Conservation (phyloP, 2,113 vertebrate genomes). For the Strigops habroptila region DNA sequence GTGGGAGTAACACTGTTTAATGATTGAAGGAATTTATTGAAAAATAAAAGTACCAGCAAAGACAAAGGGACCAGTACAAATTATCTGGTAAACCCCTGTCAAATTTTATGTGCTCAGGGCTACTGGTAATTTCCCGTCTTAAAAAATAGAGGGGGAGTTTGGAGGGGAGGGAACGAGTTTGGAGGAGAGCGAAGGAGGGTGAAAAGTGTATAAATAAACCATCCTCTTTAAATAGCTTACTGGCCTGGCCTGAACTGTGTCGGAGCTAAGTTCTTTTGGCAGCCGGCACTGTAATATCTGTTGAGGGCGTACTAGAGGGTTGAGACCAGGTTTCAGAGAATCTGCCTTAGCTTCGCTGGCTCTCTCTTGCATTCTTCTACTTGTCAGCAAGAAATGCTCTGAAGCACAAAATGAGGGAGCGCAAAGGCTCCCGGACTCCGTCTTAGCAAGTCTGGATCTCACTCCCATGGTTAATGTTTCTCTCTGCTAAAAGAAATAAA, state of each 20-base stretch:
- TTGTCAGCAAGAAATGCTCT: neutral
- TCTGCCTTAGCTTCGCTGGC: neutral
- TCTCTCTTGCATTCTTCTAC: neutral
- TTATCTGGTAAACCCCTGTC: neutral
- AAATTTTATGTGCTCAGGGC: neutral
- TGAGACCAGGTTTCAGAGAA: neutral
- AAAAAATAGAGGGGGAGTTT: neutral
- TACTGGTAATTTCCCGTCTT: neutral
- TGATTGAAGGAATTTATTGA: conserved; percentile 25
- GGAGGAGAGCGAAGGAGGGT: neutral
- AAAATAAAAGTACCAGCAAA: conserved; percentile 25
- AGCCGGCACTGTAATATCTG: neutral
- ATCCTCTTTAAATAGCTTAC: conserved; percentile 30
- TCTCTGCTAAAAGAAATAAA: neutral
- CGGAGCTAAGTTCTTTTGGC: neutral
- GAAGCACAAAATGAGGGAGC: neutral
- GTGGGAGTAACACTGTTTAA: conserved; percentile 13
- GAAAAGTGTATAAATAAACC: conserved; percentile 1
- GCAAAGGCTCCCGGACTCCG: neutral
- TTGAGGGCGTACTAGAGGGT: neutral
- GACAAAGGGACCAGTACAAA: neutral
- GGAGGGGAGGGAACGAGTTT: neutral
- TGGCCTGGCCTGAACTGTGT: conserved; percentile 13
- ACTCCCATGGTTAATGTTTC: neutral
- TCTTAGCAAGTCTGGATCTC: neutral